Percentiles rank a stretch among this genome's conserved stretches.
Evolutionary conservation across 2,113 vertebrate genomes (phyloP).

Genomic region (Garra rufa): DNA sequence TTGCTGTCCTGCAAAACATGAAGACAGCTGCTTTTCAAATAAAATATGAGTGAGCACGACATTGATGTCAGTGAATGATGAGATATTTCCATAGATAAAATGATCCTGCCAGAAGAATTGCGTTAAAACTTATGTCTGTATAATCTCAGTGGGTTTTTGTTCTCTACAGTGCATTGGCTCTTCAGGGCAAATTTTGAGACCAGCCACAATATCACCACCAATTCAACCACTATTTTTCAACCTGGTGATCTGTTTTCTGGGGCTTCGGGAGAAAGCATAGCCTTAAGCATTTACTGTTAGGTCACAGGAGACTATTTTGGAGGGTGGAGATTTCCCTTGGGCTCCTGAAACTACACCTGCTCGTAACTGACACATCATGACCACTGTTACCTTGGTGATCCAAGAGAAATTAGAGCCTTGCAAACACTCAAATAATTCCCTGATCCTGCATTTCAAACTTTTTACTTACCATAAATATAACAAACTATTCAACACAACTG

Average conservation of each 20-base stretch:
- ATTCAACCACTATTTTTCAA: neutral
- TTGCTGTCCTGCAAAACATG: too few species aligned
- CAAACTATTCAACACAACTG: neutral
- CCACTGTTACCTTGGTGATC: neutral
- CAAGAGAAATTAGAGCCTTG: neutral
- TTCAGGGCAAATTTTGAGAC: too few species aligned
- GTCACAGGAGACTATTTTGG: neutral
- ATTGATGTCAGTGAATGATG: too few species aligned
- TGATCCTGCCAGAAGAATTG: too few species aligned
- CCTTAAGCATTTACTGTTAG: neutral
- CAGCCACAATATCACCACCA: neutral
- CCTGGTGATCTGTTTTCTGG: neutral
- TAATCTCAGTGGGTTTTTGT: too few species aligned
- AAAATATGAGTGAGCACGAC: too few species aligned
- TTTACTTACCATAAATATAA: neutral
- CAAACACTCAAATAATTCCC: neutral
- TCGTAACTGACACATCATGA: neutral
- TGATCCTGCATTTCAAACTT: neutral
- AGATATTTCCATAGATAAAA: too few species aligned
- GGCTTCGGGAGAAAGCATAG: neutral
- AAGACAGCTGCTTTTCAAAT: too few species aligned
- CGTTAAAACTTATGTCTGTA: too few species aligned
- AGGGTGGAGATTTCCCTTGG: neutral
- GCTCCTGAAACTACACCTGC: constrained; percentile 1
- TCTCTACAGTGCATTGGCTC: too few species aligned